Percentiles rank a stretch among this genome's conserved stretches.
Conservation (phyloP, 2,888 invertebrate species). For the Arge pagana region DNA sequence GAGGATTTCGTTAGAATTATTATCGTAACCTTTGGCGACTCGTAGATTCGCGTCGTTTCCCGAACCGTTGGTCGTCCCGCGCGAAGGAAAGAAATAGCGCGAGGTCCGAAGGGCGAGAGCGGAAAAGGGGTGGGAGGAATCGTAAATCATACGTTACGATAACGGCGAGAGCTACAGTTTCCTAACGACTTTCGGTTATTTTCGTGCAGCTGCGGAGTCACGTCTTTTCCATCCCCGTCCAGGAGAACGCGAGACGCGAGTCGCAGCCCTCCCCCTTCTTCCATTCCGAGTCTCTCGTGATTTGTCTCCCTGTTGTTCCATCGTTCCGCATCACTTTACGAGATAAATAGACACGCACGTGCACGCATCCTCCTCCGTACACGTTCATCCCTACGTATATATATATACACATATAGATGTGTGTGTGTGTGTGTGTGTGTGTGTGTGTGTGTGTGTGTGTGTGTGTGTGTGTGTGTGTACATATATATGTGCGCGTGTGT, state of each 20-base stretch:
- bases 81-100: neutral
- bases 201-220: neutral
- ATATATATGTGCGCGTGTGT: too few species aligned
- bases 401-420: too few species aligned
- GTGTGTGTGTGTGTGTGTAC: too few species aligned
- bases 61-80: too few species aligned
- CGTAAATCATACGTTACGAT: constrained; percentile 5
- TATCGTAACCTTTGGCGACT: too few species aligned
- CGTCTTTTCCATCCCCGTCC: too few species aligned
- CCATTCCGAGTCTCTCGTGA: constrained; percentile 14
- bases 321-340: neutral
- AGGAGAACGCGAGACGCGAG: too few species aligned
- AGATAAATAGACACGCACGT: neutral
- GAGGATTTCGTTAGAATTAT: neutral
- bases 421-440: too few species aligned
- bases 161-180: neutral
- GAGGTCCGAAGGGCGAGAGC: neutral
- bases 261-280: neutral
- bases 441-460: too few species aligned
- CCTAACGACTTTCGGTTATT: neutral
- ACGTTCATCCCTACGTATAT: too few species aligned
- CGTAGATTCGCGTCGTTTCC: too few species aligned
- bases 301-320: constrained; percentile 18
- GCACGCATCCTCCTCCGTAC: neutral
- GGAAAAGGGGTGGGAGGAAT: neutral